Evolutionary conservation across 2,797 vertebrate genomes (phyloP).

Genomic region (Arnoldichthys spilopterus): DNA sequence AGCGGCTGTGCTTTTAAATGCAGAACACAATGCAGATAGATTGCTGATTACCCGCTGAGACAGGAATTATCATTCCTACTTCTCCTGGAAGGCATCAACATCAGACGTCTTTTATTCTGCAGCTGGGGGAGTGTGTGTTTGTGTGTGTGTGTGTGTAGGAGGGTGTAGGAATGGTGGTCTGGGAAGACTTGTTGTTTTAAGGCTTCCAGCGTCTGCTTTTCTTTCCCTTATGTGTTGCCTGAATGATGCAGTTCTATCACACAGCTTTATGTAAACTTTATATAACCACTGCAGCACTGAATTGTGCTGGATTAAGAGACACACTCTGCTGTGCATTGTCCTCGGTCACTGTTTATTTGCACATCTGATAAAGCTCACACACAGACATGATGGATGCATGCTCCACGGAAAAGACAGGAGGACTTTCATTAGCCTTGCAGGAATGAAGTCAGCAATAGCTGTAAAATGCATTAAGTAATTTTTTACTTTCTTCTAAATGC

Average conservation of each 20-base stretch:
- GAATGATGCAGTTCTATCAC: constrained; percentile 6
- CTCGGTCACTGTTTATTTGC: constrained; percentile 7
- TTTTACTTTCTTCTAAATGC: background rate
- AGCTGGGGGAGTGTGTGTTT: constrained; percentile 37
- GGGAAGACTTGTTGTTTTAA: constrained; percentile 4
- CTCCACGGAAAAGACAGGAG: background rate
- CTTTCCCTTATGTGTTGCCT: constrained; percentile 2
- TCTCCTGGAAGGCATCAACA: constrained; percentile 41
- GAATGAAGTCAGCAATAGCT: background rate
- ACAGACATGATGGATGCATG: background rate
- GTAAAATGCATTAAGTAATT: background rate
- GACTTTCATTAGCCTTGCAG: constrained; percentile 1
- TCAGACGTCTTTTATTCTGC: constrained; percentile 43
- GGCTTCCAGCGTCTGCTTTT: constrained; percentile 9
- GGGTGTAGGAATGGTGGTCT: background rate
- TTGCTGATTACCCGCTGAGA: constrained; percentile 55
- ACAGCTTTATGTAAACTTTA: constrained; percentile 10
- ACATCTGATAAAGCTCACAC: constrained; percentile 10
- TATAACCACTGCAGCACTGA: background rate
- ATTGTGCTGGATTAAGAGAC: background rate
- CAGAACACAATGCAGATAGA: constrained; percentile 55
- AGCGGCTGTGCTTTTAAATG: constrained; percentile 47
- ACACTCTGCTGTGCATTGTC: background rate
- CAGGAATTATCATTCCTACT: constrained; percentile 52
- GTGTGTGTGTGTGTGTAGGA: constrained; percentile 35